Percentiles rank a stretch among this genome's conserved stretches.
Conservation (phyloP, 2,113 vertebrate species). For the Paramisgurnus dabryanus region DNA sequence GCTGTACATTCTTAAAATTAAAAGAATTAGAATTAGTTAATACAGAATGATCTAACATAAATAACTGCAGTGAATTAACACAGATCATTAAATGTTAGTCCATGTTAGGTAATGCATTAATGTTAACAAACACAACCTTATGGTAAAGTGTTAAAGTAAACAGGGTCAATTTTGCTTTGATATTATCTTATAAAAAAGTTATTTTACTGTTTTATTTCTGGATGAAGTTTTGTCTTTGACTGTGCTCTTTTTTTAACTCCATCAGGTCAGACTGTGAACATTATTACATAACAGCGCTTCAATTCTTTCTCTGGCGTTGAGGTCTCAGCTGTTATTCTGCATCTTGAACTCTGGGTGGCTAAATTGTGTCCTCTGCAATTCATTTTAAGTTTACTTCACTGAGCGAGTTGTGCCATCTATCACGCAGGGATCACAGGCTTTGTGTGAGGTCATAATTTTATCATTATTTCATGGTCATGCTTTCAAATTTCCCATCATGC, state of each 20-base stretch:
- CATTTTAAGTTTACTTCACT: not conserved
- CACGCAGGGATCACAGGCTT: constrained; percentile 67
- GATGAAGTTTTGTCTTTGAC: not conserved
- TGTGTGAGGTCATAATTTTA: constrained; percentile 60
- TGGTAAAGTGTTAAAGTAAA: no score
- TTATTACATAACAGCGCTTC: not conserved
- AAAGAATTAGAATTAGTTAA: no score
- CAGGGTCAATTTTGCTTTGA: no score
- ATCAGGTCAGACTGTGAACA: not conserved
- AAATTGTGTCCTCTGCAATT: constrained; percentile 11
- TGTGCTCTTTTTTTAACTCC: not conserved
- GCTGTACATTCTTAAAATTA: no score
- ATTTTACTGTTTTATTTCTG: not conserved
- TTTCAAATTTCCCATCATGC: constrained; percentile 58
- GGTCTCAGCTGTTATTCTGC: constrained; percentile 19
- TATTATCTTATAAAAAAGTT: not conserved
- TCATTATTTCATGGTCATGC: constrained; percentile 61
- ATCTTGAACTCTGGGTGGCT: constrained; percentile 1
- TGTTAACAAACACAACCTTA: no score
- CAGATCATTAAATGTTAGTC: no score
- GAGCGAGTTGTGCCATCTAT: constrained; percentile 65
- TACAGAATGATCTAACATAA: no score
- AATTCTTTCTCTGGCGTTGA: not conserved
- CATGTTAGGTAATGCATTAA: no score
- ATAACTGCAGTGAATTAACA: no score